Evolutionary conservation across 1,140 invertebrate genomes (phyloP).

Genomic region (Apis cerana): DNA sequence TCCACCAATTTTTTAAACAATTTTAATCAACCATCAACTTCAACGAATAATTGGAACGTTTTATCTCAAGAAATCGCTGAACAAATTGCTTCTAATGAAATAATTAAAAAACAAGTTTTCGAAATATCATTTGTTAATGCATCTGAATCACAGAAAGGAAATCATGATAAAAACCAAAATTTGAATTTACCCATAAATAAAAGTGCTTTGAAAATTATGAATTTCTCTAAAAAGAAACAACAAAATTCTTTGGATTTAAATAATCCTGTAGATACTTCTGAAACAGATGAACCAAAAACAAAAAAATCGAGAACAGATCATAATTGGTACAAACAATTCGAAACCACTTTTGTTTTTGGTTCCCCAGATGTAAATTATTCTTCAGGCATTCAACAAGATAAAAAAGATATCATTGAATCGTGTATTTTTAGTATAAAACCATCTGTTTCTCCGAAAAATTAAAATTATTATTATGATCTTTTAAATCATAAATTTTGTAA

Average conservation of each 20-base stretch:
- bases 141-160: too few relatives aligned
- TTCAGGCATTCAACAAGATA: neutral
- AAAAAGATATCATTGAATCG: neutral
- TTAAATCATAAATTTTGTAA: neutral
- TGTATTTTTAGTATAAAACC: conserved; percentile 13
- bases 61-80: neutral
- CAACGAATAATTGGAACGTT: neutral
- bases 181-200: neutral
- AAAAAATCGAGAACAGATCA: conserved; percentile 22
- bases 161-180: neutral
- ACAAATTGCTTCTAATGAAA: neutral
- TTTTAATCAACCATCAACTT: neutral
- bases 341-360: conserved; percentile 47
- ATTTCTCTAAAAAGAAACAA: neutral
- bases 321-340: conserved; percentile 46
- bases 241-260: neutral
- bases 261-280: neutral
- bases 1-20: neutral
- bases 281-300: neutral
- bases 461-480: neutral
- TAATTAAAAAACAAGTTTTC: neutral
- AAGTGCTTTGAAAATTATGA: neutral
- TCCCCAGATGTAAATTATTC: neutral
- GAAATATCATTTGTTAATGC: neutral
- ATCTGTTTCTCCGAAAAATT: neutral